Evolutionary conservation across 2,888 invertebrate species (phyloP), one percentile per base, ranked within the genome.

Genomic region (Zootermopsis nevadensis): DNA sequence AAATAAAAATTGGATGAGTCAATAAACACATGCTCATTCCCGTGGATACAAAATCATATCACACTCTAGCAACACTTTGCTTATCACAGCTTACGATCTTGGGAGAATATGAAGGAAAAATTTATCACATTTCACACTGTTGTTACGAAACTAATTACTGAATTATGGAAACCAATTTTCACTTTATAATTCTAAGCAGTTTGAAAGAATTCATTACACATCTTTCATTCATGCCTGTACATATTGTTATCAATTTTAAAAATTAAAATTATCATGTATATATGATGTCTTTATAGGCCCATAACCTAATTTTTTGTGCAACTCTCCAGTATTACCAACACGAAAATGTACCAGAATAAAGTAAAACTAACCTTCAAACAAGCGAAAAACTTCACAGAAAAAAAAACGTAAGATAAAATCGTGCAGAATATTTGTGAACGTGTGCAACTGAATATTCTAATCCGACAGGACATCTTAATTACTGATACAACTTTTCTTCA

Each of bases 1-100:
- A n/a, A n/a, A n/a, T n/a, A 38, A 42, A 74, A 74, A 33, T 6
- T n/a, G 74, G 74, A 38, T 60, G 35, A 74, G 8, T 3, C 24
- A 74, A 38, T 33, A 35, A 10, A 42, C 74, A 22, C n/a, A 60
- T n/a, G 1, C 6, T 27, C 60, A 27, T 60, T 60, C 60, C n/a
- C n/a, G 38, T 38, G 74, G 74, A 38, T 38, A 74, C 38, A 74
- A n/a, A 74, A 38, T 74, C 38, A 22, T 38, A 38, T 74, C 24
- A 38, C 15, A 33, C 24, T 42, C 31, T 33, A 33, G 8, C n/a
- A 22, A 22, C 38, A 33, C 30, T 22, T 33, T 69, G 33, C 38
- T n/a, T 74, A 74, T 74, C 74, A 74, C 74, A 74, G 74, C 72
- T 74, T n/a, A 6, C 31, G 15, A 33, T 10, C 38, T 42, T n/a